Conservation (phyloP, 2,888 invertebrate species). For the Drosophila lutescens region DNA sequence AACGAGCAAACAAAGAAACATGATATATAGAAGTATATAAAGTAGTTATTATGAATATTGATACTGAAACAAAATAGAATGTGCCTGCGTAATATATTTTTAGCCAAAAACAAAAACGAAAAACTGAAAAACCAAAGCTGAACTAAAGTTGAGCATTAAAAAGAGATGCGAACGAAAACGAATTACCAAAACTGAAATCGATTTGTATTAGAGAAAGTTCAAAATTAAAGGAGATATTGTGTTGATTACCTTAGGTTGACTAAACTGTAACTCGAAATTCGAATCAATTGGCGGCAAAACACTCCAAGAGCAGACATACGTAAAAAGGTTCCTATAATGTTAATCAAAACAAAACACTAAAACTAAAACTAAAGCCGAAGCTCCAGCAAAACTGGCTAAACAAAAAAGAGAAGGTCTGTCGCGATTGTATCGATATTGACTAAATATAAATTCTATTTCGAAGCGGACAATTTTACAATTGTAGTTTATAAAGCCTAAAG, state of each 20-base stretch:
- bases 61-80: constrained; percentile 84
- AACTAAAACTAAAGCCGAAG: constrained; percentile 25
- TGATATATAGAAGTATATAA: constrained; percentile 44
- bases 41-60: constrained; percentile 69
- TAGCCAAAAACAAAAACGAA: constrained; percentile 72
- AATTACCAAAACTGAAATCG: constrained; percentile 19
- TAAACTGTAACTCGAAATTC: constrained; percentile 42
- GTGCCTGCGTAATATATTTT: constrained; percentile 84
- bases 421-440: constrained; percentile 34
- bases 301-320: constrained; percentile 72
- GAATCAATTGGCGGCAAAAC: constrained; percentile 44
- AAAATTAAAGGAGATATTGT: constrained; percentile 38
- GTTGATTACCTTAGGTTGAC: constrained; percentile 35
- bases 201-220: constrained; percentile 46
- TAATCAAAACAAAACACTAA: constrained; percentile 63
- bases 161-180: constrained; percentile 37
- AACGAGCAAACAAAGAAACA: constrained; percentile 59
- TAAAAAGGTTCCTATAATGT: constrained; percentile 85
- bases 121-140: constrained; percentile 23
- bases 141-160: constrained; percentile 55
- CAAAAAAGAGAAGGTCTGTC: constrained; percentile 11
- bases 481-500: constrained; percentile 53
- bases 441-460: constrained; percentile 58
- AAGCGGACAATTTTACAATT: constrained; percentile 74
- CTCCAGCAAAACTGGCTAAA: constrained; percentile 34